Evolutionary conservation across 2,888 invertebrate species (phyloP), one percentile per base, ranked within the genome.

Genomic region (Coecobrya sp.): DNA sequence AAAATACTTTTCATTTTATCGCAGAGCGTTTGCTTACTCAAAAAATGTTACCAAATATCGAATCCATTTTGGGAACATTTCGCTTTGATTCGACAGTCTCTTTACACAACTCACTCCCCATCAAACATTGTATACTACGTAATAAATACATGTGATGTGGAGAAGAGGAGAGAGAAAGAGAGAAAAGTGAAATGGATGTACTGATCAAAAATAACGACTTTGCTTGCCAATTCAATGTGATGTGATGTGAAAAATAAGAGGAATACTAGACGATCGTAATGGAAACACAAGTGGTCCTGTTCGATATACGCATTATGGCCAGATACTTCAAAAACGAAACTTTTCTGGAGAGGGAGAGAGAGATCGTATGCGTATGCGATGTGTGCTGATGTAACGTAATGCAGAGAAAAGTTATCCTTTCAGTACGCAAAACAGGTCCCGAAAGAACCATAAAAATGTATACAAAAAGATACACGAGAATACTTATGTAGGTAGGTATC

Each of bases 151-250:
- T n/a, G n/a, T n/a, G n/a, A n/a, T n/a, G n/a, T n/a, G n/a, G n/a
- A n/a, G 16, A 27, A 49, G 36, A 30, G 73, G 1, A 36, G 52
- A 52, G 52, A 70, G 36, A 19, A 25, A 5, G 30, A 82, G 55
- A 59, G 30, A 16, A 55, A 59, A 82, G 82, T 82, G 82, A 82
- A 88, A 79, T 88, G 65, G 62, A 88, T 79, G 87, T 42, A 19
- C 87, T 79, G 87, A 88, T 88, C 86, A 86, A 73, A 86, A 70
- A 73, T 86, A 88, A 88, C 79, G 87, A 79, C 62, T 88, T 30
- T 42, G 19, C 49, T 87, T 76, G 87, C 70, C 70, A 85, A 65
- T 86, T 86, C 86, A 70, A 70, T 86, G 86, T 86, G 76, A 87
- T 87, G 87, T 87, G 87, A 76, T 76, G 73, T 87, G 76, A 76